A percentile compares a stretch with the other conserved stretches of the same genome.
phyloP scores from a whole-genome alignment of 2,797 vertebrate species.

The Acrossocheilus fasciatus region DNA sequence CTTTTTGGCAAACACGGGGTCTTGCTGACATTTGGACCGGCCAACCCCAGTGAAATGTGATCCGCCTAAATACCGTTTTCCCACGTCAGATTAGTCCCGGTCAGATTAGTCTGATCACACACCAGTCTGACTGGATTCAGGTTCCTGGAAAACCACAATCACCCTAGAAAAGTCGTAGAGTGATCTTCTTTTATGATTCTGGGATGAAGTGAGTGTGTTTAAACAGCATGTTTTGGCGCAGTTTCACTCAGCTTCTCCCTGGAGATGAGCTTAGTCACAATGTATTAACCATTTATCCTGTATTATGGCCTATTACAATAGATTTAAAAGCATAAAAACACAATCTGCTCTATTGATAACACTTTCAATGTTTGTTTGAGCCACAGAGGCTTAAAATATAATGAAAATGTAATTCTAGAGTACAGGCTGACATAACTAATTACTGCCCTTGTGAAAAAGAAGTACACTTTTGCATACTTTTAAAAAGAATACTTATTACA shows the following conservation, averaged over 20 bases:
- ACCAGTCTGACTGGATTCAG: slow-evolving; percentile 44
- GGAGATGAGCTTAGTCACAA: slow-evolving; percentile 7
- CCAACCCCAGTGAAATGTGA: slow-evolving; percentile 49
- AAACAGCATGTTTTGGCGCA: slow-evolving; percentile 25
- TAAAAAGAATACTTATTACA: not conserved
- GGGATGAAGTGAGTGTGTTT: slow-evolving; percentile 38
- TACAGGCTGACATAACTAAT: not conserved
- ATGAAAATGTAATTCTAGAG: not conserved
- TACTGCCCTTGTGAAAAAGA: not conserved
- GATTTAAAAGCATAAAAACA: slow-evolving; percentile 73
- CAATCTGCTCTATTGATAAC: not conserved
- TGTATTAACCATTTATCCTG: not conserved
- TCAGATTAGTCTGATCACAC: slow-evolving; percentile 46
- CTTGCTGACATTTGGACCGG: not conserved
- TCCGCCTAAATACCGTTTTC: not conserved
- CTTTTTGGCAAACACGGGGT: not conserved
- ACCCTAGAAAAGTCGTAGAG: slow-evolving; percentile 29
- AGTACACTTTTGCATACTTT: not conserved
- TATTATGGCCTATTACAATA: slow-evolving; percentile 21
- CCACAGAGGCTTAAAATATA: not conserved
- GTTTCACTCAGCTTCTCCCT: slow-evolving; percentile 21
- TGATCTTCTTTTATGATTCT: slow-evolving; percentile 21
- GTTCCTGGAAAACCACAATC: slow-evolving; percentile 37
- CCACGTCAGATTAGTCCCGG: slow-evolving; percentile 26
- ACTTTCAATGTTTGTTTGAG: not conserved